Evolutionary conservation across 2,797 vertebrate genomes (phyloP).

Genomic region (Channa striata): DNA sequence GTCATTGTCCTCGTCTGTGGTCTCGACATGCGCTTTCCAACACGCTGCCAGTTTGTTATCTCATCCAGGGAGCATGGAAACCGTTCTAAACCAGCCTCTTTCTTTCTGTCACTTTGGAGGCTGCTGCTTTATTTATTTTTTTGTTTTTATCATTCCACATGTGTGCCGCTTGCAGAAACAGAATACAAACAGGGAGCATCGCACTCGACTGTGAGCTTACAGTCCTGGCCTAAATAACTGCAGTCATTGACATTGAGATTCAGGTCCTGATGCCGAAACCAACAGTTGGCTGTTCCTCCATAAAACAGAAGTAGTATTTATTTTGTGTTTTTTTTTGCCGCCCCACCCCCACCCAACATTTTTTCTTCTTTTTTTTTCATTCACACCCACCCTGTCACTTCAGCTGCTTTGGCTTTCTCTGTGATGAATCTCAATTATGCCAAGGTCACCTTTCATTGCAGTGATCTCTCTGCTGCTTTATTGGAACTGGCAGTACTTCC

Average conservation of each 20-base stretch:
- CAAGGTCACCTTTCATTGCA: constrained; percentile 88
- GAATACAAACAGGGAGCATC: constrained; percentile 38
- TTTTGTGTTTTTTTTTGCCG: constrained; percentile 57
- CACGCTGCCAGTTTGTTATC: constrained; percentile 60
- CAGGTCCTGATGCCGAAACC: constrained; percentile 49
- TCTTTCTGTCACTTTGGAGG: constrained; percentile 11
- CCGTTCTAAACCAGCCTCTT: constrained; percentile 38
- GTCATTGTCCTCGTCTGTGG: constrained; percentile 71
- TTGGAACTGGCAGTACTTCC: constrained; percentile 87
- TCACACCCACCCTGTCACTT: constrained; percentile 70
- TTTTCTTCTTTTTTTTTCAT: constrained; percentile 23
- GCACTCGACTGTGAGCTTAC: constrained; percentile 30
- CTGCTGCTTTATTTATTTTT: constrained; percentile 8
- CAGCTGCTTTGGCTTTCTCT: constrained; percentile 74
- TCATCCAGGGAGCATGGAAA: constrained; percentile 45
- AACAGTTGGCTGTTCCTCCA: constrained; percentile 67
- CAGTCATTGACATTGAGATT: constrained; percentile 68
- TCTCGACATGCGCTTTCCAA: constrained; percentile 64
- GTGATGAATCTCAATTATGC: constrained; percentile 90
- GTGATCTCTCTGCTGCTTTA: constrained; percentile 85
- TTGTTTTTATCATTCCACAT: constrained; percentile 66
- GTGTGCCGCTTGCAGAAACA: constrained; percentile 62
- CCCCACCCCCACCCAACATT: background rate
- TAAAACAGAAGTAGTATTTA: constrained; percentile 75
- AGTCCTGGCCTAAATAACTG: constrained; percentile 58